Evolutionary conservation across 2,888 invertebrate genomes (phyloP).

Genomic region (Clanis bilineata): DNA sequence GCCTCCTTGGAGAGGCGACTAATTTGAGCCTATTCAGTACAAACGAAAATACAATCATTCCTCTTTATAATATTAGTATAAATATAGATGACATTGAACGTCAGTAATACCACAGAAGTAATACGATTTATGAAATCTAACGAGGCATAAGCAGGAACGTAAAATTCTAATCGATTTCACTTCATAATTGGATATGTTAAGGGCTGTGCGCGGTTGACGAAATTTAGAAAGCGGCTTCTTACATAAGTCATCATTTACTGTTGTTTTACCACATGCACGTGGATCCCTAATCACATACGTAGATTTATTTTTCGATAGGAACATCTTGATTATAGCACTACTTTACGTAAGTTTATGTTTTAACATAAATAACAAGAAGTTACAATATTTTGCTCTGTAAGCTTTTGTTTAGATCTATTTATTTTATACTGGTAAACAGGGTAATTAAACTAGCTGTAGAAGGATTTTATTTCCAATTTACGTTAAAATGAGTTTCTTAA

Average conservation of each 20-base stretch:
- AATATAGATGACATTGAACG: background rate
- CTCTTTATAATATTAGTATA: too few relatives aligned
- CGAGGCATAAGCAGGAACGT: constrained; percentile 14
- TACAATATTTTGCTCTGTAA: too few relatives aligned
- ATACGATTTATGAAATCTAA: background rate
- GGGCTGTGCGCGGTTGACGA: constrained; percentile 13
- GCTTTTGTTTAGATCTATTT: background rate
- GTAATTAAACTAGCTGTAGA: background rate
- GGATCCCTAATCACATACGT: background rate
- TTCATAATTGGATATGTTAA: constrained; percentile 15
- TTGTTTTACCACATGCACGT: background rate
- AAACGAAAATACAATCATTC: too few relatives aligned
- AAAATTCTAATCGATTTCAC: constrained; percentile 17
- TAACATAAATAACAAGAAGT: too few relatives aligned
- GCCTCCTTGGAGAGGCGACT: too few relatives aligned
- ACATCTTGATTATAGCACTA: background rate
- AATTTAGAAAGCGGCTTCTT: constrained; percentile 14
- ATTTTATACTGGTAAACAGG: background rate
- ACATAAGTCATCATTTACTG: background rate
- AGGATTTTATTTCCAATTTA: background rate
- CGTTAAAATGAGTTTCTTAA: background rate
- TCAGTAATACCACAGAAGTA: background rate
- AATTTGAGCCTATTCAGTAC: too few relatives aligned
- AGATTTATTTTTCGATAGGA: background rate
- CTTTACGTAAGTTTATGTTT: background rate